Base-by-base conservation (phyloP, 1,140 invertebrate genomes). In the Episyrphus balteatus region DNA sequence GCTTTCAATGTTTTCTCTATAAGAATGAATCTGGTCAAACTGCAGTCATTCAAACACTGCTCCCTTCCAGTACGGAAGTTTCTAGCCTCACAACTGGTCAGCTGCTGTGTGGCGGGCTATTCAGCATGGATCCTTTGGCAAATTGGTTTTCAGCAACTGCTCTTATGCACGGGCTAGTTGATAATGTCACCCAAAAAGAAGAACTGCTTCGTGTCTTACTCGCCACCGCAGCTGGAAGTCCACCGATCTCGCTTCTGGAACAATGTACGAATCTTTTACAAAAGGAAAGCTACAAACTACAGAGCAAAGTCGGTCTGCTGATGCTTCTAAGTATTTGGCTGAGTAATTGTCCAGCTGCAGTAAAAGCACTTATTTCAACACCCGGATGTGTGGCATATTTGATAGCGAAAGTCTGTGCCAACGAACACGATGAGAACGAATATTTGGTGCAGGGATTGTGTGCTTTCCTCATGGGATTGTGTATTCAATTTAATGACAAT, bases 121-220 rank as follows among this genome's bases (percentile, higher is more conserved):
- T 98, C 67, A 92, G 86, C 40, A 70, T 77, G 0, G 94, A 99
- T 66, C 73, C 87, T 14, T 70, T 94, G n/a, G 93, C 88, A n/a
- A 96, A 92, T 66, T 99, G 96, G 96, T 94, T 97, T 70, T 88
- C 91, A 1, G 77, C 92, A 0, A 86, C 98, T 5, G 87, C 92
- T 11, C 70, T 99, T 13, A 85, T 90, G 55, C 90, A 98, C 58
- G 82, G 83, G 1, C 70, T 99, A n/a, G 80, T 92, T 2, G 90
- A 95, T 49, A 94, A 93, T 66, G 74, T 79, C 3, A 79, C 77
- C 6, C 87, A 96, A 57, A 96, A 96, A 64, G 92, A 97, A 59
- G 86, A 94, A 61, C 66, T 99, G n/a, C 68, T 99, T 3, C 72
- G 90, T 50, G 94, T 98, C 12, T 76, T 97, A 47, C 71, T 99